Evolutionary conservation across 2,888 invertebrate genomes (phyloP).

Genomic region (Acronicta alni): DNA sequence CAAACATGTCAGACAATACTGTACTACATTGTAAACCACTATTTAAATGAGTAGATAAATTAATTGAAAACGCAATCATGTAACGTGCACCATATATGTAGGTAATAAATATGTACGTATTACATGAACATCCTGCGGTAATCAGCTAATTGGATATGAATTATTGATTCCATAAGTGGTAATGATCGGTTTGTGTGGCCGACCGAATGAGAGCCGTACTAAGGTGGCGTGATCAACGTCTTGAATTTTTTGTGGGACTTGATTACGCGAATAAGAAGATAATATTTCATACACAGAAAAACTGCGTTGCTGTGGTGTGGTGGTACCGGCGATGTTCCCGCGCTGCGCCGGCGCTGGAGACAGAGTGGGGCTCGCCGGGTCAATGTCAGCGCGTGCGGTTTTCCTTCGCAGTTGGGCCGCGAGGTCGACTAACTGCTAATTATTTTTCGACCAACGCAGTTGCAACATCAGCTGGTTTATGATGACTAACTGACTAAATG

Average conservation of each 20-base stretch:
- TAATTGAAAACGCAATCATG: slow-evolving; percentile 73
- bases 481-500: slow-evolving; percentile 74
- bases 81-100: slow-evolving; percentile 61
- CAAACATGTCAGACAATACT: slow-evolving; percentile 78
- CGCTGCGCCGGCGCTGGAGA: slow-evolving; percentile 19
- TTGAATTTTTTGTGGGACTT: slow-evolving; percentile 59
- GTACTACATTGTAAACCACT: slow-evolving; percentile 79
- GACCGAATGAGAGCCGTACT: slow-evolving; percentile 65
- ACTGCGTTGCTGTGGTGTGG: slow-evolving; percentile 42
- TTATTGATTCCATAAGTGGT: slow-evolving; percentile 77
- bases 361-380: slow-evolving; percentile 63
- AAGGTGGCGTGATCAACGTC: slow-evolving; percentile 61
- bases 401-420: slow-evolving; percentile 69
- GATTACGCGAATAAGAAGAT: slow-evolving; percentile 53
- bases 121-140: slow-evolving; percentile 72
- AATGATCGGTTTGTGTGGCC: slow-evolving; percentile 69
- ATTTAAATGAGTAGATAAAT: slow-evolving; percentile 77
- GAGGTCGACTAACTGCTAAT: slow-evolving; percentile 84
- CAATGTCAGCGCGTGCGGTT: slow-evolving; percentile 82
- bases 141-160: slow-evolving; percentile 82
- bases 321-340: slow-evolving; percentile 12
- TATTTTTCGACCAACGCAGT: slow-evolving; percentile 80
- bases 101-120: slow-evolving; percentile 60
- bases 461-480: slow-evolving; percentile 74
- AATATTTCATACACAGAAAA: slow-evolving; percentile 54